Conservation (phyloP, 2,113 vertebrate genomes). For the Aspiorhynchus laticeps region DNA sequence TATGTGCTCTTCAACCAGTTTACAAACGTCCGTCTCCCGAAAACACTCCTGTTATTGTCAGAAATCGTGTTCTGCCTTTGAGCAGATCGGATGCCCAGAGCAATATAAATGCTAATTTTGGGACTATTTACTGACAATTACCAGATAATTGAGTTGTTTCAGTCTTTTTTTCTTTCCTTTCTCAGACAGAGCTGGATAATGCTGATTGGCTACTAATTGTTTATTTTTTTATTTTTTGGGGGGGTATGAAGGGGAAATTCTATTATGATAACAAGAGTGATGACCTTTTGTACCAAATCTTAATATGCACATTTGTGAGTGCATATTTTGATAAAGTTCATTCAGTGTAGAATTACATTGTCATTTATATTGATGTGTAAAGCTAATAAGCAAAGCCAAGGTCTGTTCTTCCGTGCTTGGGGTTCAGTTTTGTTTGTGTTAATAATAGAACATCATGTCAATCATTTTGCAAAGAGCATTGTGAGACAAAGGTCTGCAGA, state of each 20-base stretch:
- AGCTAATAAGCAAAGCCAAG: not conserved
- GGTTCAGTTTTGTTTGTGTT: not conserved
- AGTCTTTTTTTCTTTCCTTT: not conserved
- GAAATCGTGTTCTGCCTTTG: constrained; percentile 35
- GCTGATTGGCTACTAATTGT: not conserved
- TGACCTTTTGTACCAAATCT: not conserved
- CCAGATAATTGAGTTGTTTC: constrained; percentile 60
- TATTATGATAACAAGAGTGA: not conserved
- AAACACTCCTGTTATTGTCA: constrained; percentile 33
- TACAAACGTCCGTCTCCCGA: not conserved
- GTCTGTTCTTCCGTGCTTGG: not conserved
- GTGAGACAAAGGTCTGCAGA: not conserved
- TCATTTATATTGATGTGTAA: not conserved
- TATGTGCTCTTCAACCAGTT: constrained; percentile 30
- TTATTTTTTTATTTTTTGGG: not conserved
- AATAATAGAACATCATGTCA: not conserved
- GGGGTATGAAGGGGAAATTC: not conserved
- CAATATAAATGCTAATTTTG: constrained; percentile 65
- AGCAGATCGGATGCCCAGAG: constrained; percentile 37
- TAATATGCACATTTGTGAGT: not conserved
- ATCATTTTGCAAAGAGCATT: not conserved
- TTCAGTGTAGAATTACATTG: not conserved
- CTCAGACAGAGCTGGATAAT: constrained; percentile 12
- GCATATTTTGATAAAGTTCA: not conserved
- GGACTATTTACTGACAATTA: constrained; percentile 61